Conservation (phyloP, 2,797 vertebrate species). For the Acanthurus leucopareius region DNA sequence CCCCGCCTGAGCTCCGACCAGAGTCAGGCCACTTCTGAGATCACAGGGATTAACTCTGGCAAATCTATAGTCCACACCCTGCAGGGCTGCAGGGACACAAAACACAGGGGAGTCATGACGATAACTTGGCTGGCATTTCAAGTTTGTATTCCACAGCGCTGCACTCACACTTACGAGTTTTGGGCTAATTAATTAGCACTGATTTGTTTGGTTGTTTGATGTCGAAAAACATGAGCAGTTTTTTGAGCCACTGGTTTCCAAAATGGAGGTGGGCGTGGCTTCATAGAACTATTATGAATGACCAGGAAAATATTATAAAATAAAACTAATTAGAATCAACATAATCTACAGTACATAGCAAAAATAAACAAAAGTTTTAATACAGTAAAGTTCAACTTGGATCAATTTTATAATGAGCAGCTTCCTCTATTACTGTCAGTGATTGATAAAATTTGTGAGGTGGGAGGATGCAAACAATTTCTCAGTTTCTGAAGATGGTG, state of each 20-base stretch:
- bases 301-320: no score
- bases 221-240: conserved; percentile 8
- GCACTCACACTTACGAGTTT: conserved; percentile 32
- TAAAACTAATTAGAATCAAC: no score
- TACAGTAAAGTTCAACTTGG: no score
- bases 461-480: no score
- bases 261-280: no score
- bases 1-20: conserved; percentile 21
- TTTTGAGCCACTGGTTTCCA: neutral
- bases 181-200: conserved; percentile 52
- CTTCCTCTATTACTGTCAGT: no score
- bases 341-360: no score
- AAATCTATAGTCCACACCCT: conserved; percentile 56
- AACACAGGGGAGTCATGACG: conserved; percentile 35
- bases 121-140: conserved; percentile 49
- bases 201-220: conserved; percentile 47
- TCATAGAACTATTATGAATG: no score
- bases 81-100: conserved; percentile 32
- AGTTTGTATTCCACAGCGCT: conserved; percentile 42
- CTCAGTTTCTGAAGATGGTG: no score
- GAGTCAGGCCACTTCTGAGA: conserved; percentile 48
- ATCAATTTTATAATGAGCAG: no score
- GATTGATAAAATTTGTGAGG: no score
- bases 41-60: conserved; percentile 63
- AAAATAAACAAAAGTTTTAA: no score